Evolutionary conservation across 2,797 vertebrate species (phyloP).

Genomic region (Selene dorsalis): DNA sequence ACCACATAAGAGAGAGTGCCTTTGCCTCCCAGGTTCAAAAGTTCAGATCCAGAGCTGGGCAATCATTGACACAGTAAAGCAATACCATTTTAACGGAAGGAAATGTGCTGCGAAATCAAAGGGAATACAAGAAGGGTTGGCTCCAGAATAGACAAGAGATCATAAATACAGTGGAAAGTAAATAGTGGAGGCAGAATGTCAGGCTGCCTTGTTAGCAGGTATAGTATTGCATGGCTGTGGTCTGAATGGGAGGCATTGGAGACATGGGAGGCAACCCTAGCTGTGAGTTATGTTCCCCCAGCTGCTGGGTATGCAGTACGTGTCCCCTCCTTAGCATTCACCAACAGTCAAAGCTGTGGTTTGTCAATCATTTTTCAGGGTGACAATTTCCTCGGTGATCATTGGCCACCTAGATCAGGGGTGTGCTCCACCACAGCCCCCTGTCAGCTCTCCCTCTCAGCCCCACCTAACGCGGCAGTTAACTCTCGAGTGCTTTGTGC

Average conservation of each 20-base stretch:
- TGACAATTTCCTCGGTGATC: constrained; percentile 58
- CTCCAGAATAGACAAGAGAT: constrained; percentile 66
- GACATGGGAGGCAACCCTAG: constrained; percentile 75
- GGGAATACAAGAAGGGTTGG: constrained; percentile 56
- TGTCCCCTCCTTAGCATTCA: constrained; percentile 67
- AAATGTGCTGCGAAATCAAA: constrained; percentile 65
- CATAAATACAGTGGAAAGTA: constrained; percentile 78
- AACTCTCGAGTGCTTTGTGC: constrained; percentile 43
- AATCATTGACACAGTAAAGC: constrained; percentile 77
- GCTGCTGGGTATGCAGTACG: constrained; percentile 62
- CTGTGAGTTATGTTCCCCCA: constrained; percentile 72
- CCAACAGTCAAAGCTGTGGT: constrained; percentile 64
- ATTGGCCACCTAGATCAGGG: constrained; percentile 55
- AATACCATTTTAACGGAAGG: constrained; percentile 58
- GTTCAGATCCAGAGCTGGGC: constrained; percentile 71
- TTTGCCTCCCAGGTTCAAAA: constrained; percentile 72
- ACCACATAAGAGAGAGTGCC: constrained; percentile 27
- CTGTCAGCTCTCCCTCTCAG: constrained; percentile 29
- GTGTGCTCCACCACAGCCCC: constrained; percentile 55
- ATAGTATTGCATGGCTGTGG: constrained; percentile 78
- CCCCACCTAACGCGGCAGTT: constrained; percentile 40
- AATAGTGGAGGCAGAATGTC: constrained; percentile 77
- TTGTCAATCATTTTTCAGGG: constrained; percentile 71
- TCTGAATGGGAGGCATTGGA: constrained; percentile 74
- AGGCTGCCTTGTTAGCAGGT: constrained; percentile 80